Percentiles rank a stretch among this genome's conserved stretches.
These are phyloP conservation scores for Dinomys branickii DNA, from an alignment of 2,113 vertebrate genomes.

Conservation along the genomic window DNA sequence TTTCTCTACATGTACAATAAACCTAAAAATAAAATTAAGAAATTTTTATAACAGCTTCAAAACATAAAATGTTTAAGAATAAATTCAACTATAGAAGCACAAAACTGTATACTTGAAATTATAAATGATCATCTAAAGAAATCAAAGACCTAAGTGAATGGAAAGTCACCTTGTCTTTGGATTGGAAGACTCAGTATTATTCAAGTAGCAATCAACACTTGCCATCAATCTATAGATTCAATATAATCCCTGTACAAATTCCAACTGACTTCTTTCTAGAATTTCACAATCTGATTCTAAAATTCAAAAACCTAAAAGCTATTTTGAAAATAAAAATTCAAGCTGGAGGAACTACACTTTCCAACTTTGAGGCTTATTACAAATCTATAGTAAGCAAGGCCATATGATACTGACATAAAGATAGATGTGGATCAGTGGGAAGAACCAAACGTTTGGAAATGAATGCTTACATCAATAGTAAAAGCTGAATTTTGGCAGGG, in stretches of 20 bases:
- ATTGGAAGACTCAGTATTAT: background rate
- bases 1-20: background rate
- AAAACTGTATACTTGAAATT: background rate
- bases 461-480: background rate
- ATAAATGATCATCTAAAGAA: background rate
- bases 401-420: background rate
- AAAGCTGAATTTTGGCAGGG: background rate
- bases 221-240: background rate
- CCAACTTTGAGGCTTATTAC: background rate
- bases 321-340: conserved; percentile 31
- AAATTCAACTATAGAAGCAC: background rate
- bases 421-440: background rate
- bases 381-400: background rate
- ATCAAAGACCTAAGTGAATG: background rate
- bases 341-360: background rate
- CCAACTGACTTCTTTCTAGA: background rate
- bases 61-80: background rate
- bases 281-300: background rate
- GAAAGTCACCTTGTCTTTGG: background rate
- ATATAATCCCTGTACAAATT: background rate
- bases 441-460: conserved; percentile 31
- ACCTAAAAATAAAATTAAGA: background rate
- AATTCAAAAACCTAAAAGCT: background rate
- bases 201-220: background rate
- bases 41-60: background rate